Conservation (phyloP, 2,888 invertebrate species). For the Andrena flavipes region DNA sequence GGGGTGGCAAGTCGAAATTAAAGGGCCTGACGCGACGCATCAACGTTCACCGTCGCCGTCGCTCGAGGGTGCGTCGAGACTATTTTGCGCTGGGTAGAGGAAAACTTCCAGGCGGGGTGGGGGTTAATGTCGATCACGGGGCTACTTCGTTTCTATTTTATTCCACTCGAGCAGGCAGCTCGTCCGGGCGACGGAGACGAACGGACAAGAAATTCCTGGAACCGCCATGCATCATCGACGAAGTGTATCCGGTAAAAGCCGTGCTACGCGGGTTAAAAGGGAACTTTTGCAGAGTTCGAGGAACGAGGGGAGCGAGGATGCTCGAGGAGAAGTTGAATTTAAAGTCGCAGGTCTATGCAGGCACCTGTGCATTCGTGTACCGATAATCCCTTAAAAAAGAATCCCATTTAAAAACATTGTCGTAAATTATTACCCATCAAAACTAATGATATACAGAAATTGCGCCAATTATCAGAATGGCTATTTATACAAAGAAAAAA, state of each 20-base stretch:
- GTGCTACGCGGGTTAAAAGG: constrained; percentile 44
- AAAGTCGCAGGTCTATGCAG: constrained; percentile 35
- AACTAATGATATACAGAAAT: no score
- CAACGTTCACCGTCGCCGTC: not conserved
- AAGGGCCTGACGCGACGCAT: constrained; percentile 1
- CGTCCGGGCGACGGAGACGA: not conserved
- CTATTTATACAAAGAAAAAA: no score
- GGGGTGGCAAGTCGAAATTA: constrained; percentile 20
- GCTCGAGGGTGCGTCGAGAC: not conserved
- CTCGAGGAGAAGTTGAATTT: constrained; percentile 38
- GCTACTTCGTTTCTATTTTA: not conserved
- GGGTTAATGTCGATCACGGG: constrained; percentile 22
- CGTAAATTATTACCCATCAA: no score
- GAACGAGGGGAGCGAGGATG: not conserved
- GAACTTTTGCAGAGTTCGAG: constrained; percentile 42
- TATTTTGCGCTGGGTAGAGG: not conserved
- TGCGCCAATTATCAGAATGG: no score
- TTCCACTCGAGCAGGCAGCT: not conserved
- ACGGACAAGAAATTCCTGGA: constrained; percentile 43
- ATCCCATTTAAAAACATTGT: no score
- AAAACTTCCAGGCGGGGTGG: not conserved
- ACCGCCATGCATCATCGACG: constrained; percentile 51
- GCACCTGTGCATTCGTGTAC: not conserved
- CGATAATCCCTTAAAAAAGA: no score
- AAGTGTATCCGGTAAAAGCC: constrained; percentile 50